Evolutionary conservation across 92 coral and sea anemone genomes (phyloP).

Genomic region (Porites divaricata): DNA sequence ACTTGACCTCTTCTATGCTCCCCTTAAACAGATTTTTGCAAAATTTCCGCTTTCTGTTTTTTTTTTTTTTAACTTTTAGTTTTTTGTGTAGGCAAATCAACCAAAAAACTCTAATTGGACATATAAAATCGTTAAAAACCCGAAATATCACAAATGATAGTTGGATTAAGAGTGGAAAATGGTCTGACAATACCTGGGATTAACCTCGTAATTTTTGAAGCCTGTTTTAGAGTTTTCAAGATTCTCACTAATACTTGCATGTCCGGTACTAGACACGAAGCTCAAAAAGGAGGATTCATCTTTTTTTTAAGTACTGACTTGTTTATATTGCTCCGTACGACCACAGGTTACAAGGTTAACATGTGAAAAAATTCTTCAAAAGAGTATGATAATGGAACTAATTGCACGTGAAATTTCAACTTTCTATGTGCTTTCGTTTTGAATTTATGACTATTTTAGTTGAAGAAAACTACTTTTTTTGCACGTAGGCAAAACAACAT

Average conservation of each 20-base stretch:
- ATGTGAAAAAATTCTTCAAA: neutral
- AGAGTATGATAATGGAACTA: neutral
- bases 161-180: neutral
- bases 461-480: too few species aligned
- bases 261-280: neutral
- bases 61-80: neutral
- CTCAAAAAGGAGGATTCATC: slow-evolving; percentile 8
- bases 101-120: neutral
- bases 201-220: neutral
- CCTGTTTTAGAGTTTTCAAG: neutral
- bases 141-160: neutral
- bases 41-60: too few species aligned
- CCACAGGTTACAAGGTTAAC: neutral
- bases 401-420: neutral
- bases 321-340: neutral
- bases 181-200: neutral
- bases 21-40: too few species aligned
- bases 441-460: too few species aligned
- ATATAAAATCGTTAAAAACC: neutral
- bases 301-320: slow-evolving; percentile 2
- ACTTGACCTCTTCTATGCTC: neutral
- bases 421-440: too few species aligned
- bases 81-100: neutral
- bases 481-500: too few species aligned
- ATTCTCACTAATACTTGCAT: neutral